Evolutionary conservation across 2,888 invertebrate genomes (phyloP).

Genomic region (Drosophila cyrtoloma): DNA sequence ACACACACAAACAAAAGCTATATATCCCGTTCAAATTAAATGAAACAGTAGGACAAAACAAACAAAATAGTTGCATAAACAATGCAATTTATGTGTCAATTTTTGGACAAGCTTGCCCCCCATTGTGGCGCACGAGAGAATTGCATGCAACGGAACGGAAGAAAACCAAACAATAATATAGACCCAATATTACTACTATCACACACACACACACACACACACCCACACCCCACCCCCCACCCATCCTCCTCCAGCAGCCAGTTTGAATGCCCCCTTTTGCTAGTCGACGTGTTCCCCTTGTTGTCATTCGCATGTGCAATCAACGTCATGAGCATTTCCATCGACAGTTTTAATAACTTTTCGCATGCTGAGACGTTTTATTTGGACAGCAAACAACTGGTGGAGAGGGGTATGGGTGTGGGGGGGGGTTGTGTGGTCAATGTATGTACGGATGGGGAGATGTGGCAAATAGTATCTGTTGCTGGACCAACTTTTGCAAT

Average conservation of each 20-base stretch:
- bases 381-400: conserved; percentile 52
- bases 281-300: background rate
- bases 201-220: too few species aligned
- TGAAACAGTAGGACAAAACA: conserved; percentile 39
- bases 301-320: conserved; percentile 64
- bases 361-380: conserved; percentile 58
- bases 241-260: background rate
- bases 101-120: conserved; percentile 47
- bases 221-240: too few species aligned
- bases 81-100: conserved; percentile 69
- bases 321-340: conserved; percentile 63
- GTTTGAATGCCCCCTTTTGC: background rate
- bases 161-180: conserved; percentile 34
- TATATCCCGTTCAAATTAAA: conserved; percentile 8
- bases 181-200: conserved; percentile 2
- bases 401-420: background rate
- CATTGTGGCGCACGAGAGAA: conserved; percentile 19
- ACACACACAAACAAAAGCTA: background rate
- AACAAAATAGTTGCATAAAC: conserved; percentile 61
- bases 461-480: conserved; percentile 15
- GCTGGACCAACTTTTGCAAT: conserved; percentile 39
- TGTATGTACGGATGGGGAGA: background rate
- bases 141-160: conserved; percentile 31
- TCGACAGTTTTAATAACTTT: conserved; percentile 78
- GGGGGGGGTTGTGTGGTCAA: background rate